Base-by-base conservation (phyloP, 1,140 invertebrate genomes). In the Drosophila asahinai region DNA sequence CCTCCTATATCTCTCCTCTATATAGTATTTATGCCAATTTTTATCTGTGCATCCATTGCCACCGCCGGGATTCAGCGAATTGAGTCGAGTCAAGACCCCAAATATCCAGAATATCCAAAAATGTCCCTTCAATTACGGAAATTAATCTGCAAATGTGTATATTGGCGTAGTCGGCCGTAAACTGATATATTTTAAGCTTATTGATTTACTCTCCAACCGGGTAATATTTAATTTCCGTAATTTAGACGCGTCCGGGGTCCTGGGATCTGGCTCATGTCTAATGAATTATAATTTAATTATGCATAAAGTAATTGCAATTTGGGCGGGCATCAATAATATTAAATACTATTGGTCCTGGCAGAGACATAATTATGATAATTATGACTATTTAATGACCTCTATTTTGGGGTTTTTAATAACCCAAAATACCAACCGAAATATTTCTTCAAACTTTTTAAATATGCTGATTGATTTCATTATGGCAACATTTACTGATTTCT, bases 231-330 rank as follows among this genome's bases (percentile, higher is more conserved):
- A 77, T 67, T 45, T 19, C 25, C 8, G 3, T 45, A 51, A 64
- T 74, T 76, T 76, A 52, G 71, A 9, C 30, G 25, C 36, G 33
- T 63, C 45, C 38, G 19, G 66, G 5, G 4, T 2, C 19, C 47
- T 36, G 11, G 12, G 14, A 33, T 14, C 33, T 25, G 22, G n/a
- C 17, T 27, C 27, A 40, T 60, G 47, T 36, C 71, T 76, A 73
- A 70, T 73, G 58, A 80, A 80, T 77, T 77, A 51, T 57, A 60
- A 77, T 80, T 87, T 87, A 86, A 86, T 86, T 87, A 83, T 86
- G 83, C 83, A 80, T 89, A 60, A 75, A 63, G 81, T 66, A 77
- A 63, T 71, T 66, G 80, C 59, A 79, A 66, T 60, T 64, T 61
- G 43, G 33, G 36, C n/a, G 51, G 45, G 63, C 54, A 72, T 66